Base-by-base conservation (phyloP, 2,888 invertebrate genomes). In the Acleris laterana region DNA sequence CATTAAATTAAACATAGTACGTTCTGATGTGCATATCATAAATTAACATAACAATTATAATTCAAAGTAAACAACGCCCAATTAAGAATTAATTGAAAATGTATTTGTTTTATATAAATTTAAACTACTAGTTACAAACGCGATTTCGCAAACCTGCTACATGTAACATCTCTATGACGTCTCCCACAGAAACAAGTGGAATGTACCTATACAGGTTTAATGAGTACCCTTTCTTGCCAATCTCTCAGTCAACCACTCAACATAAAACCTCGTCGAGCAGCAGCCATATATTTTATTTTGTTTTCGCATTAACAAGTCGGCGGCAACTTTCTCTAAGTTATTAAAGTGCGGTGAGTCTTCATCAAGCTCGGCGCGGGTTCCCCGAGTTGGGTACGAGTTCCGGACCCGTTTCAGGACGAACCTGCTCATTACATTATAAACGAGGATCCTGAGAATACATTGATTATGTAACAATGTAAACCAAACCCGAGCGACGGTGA, bases 271-370 rank as follows among this genome's bases (percentile, higher is more conserved):
- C 20, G 19, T 4, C 19, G 28, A 46, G 48, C 32, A 49, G 49
- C 49, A 16, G 57, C 25, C 46, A 11, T 62, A 53, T 53, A 62
- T 48, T 53, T 32, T 32, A 32, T 62, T 52, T 53, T 62, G 61
- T 48, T 62, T 44, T 32, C 53, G 16, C 58, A 53, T 28, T 44
- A 28, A 44, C 46, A 20, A 53, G 53, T 53, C 4, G 38, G 5
- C 16, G 55, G 20, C 3, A 62, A 52, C 28, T 58, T 62, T 20
- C 1, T 19, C 53, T 46, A 16, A 46, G 32, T 62, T 53, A 25
- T 58, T 48, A 28, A 20, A 19, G 25, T 46, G 53, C 61, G 28
- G 32, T 59, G 59, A 9, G 38, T 44, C 51, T 48, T 48, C 32
- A 17, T 19, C 49, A 17, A 11, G 32, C 13, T 48, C 13, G 32